Evolutionary conservation across 1,140 invertebrate species (phyloP), one percentile per base, ranked within the genome.

Genomic region (Philopotamus ludificatus): DNA sequence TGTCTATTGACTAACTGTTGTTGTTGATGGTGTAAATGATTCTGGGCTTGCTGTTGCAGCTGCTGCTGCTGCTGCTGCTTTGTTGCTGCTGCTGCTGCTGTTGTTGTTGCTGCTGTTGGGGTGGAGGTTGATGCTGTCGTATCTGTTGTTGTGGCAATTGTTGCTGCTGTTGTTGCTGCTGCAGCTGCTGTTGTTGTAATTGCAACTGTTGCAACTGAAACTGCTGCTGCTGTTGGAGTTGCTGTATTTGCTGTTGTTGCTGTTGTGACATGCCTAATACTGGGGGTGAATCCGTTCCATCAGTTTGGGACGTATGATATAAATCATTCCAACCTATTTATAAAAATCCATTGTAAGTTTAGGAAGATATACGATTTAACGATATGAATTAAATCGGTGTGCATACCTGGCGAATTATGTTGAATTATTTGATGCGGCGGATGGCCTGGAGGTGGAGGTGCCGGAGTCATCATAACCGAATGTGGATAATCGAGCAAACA

Each of bases 401-500:
- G 10, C 3, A 42, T 58, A 54, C 55, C 26, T 66, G 45, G 15
- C 49, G 42, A 12, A 18, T 34, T 20, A 50, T 59, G 55, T 26
- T 54, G 50, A 23, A 64, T 21, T 16, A 54, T 58, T 47, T 66
- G 64, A 42, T 65, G 58, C 2, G 62, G 66, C 18, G 67, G 70
- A 66, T 41, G 63, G 49, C 25, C 59, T 42, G 65, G 66, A 41
- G 61, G 68, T 7, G 65, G 62, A 12, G 67, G 67, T 15, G 71
- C 73, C 54, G 81, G 76, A 60, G 82, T 80, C 80, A 87, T 81
- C 81, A 89, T 85, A 74, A 92, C 85, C 70, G 87, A 89, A 77
- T 93, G 92, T 20, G 94, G 94, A 82, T 93, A 98, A 76, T 99
- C 95, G 54, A 99, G 84, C 50, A 99, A 80, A 63, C 97, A 79